Base-by-base conservation (phyloP, 1,140 invertebrate genomes). In the Brachionus koreanus region DNA sequence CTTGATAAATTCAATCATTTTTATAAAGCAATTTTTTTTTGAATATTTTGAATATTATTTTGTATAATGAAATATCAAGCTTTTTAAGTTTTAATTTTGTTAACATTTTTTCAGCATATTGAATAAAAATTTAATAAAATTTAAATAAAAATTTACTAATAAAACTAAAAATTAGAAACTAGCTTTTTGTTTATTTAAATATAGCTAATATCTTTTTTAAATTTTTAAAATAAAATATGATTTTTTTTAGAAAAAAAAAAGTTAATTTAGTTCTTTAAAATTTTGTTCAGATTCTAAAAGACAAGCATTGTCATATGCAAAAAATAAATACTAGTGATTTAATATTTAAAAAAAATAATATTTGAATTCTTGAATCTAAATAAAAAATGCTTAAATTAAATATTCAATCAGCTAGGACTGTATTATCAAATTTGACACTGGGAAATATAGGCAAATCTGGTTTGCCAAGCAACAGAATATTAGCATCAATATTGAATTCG, bases 1-100 rank as follows among this genome's bases (percentile, higher is more conserved):
- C 57, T 79, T 79, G 7, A 79, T 61, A 13, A 79, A 79, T 61
- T 79, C 29, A 2, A 79, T 57, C 69, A 74, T 74, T 46, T 25
- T 46, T 12, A n/a, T n/a, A n/a, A 16, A 33, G 19, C 37, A 49
- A 74, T 4, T 72, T 19, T n/a, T 67, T 16, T 16, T 39, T 72
- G 29, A 29, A 29, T 29, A 2, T 69, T 37, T 72, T 72, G 67
- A 39, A 39, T 39, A 16, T 61, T 61, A 1, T 72, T 37, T 39
- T 35, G 33, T 23, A 72, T 65, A 33, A 65, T 65, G 9, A 65
- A 33, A 33, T 65, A 33, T 9, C 29, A 57, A 16, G 7, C 16
- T 57, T 19, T 57, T 23, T 19, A 19, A 5, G 19, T 19, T 57
- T 9, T 57, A 57, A 57, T 19, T 23, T 19, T 19, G 9, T 57